phyloP scores from a whole-genome alignment of 2,113 vertebrate genomes.

The Ploceus nigricollis region DNA sequence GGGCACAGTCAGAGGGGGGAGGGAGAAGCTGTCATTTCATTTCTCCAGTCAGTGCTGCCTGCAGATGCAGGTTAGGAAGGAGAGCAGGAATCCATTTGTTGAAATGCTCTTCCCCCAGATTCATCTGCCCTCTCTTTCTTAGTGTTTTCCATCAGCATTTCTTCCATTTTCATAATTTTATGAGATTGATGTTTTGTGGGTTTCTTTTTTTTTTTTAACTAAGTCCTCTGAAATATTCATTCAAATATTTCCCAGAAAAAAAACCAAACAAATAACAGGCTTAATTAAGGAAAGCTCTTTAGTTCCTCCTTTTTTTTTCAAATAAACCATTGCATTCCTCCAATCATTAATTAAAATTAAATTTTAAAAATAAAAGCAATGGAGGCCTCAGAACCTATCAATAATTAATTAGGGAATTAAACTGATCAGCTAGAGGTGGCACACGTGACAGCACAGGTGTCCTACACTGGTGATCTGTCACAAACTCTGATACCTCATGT shows the following conservation, averaged over 20 bases:
- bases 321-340: neutral
- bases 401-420: neutral
- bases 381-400: neutral
- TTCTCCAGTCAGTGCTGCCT: constrained; percentile 11
- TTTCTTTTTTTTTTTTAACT: neutral
- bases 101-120: neutral
- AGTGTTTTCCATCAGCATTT: neutral
- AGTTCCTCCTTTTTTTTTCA: neutral
- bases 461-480: neutral
- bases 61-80: neutral
- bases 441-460: neutral
- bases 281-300: neutral
- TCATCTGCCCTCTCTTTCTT: neutral
- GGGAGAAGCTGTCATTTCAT: constrained; percentile 16
- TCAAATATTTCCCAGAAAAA: neutral
- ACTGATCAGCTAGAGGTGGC: neutral
- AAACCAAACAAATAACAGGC: neutral
- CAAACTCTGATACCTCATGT: neutral
- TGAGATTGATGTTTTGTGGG: neutral
- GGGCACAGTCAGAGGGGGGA: neutral
- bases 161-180: neutral
- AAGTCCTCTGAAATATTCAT: neutral
- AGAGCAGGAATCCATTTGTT: neutral
- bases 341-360: neutral
- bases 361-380: neutral